A percentile compares a stretch with the other conserved stretches of the same genome.
phyloP scores from a whole-genome alignment of 2,113 vertebrate genomes.

The Synodontis membranacea region DNA sequence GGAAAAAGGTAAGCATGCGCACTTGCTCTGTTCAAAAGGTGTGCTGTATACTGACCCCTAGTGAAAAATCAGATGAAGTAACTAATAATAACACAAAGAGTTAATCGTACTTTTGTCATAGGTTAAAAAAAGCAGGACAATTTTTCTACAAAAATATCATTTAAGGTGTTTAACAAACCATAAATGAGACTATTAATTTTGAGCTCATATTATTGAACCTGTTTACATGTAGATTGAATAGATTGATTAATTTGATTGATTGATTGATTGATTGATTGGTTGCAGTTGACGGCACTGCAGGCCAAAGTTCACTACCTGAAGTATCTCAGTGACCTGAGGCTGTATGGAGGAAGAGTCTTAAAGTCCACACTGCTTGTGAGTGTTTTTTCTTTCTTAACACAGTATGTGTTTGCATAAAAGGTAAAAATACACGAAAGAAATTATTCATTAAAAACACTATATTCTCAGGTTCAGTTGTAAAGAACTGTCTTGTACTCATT shows the following conservation, averaged over 20 bases:
- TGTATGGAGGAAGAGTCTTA: conserved; percentile 95
- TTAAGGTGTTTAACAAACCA: neutral
- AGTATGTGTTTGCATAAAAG: neutral
- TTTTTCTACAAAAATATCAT: neutral
- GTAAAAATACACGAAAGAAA: too few species aligned
- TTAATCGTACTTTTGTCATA: neutral
- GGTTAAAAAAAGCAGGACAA: neutral
- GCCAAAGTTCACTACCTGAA: conserved; percentile 98
- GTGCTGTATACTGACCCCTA: neutral
- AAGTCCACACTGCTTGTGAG: conserved; percentile 91
- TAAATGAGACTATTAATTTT: neutral
- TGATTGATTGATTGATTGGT: conserved; percentile 1
- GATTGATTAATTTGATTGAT: neutral
- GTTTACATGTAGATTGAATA: neutral
- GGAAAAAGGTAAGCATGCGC: conserved; percentile 86
- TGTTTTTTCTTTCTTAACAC: conserved; percentile 37
- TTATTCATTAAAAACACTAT: neutral
- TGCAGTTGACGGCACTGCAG: conserved; percentile 93
- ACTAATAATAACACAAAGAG: neutral
- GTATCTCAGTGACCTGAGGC: conserved; percentile 92
- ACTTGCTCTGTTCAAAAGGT: neutral
- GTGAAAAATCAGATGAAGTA: neutral
- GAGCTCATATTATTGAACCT: neutral
- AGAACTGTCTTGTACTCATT: neutral
- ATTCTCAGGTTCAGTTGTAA: neutral